Evolutionary conservation across 2,888 invertebrate genomes (phyloP), one percentile per base, ranked within the genome.

Genomic region (Lamellibrachia satsuma): DNA sequence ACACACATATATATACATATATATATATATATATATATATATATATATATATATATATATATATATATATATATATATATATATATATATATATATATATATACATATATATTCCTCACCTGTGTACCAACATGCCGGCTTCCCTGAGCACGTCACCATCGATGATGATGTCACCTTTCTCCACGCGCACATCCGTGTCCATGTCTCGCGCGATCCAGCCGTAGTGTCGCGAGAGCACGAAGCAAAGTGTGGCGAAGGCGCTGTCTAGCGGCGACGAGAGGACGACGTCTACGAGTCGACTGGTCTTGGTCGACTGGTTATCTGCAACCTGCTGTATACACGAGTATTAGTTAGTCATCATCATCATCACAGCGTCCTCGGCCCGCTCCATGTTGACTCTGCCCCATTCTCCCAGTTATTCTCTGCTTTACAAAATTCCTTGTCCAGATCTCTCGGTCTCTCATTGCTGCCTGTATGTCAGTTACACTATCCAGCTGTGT

Each of bases 121-220:
- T 91, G 57, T 91, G 91, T 6, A 91, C 91, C 52, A 91, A 57
- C 52, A 91, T 91, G 57, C 55, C 91, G 7, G 91, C 91, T 51
- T 91, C 91, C 27, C 57, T 91, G 2, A 57, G 39, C 55, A 91
- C 91, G 52, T 57, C 57, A 1, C 27, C 91, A 22, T 39, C 91
- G 11, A 91, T 57, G 39, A 55, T 22, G 27, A 91, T 57, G 11
- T 55, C 91, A 22, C 91, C 91, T n/a, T 57, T 91, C 57, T 91
- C 91, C 39, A 91, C 91, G 22, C 91, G 52, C 3, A 52, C 91
- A 8, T 91, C 91, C n/a, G 55, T 91, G 39, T 91, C 55, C 39
- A 91, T 52, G 57, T 91, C 91, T 39, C 91, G 52, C 55, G 91
- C 57, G 55, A 91, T 55, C 91, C 91, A 91, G 57, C 91, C 91